Conservation (phyloP, 2,113 vertebrate species). For the Petrocephalus zakoni region DNA sequence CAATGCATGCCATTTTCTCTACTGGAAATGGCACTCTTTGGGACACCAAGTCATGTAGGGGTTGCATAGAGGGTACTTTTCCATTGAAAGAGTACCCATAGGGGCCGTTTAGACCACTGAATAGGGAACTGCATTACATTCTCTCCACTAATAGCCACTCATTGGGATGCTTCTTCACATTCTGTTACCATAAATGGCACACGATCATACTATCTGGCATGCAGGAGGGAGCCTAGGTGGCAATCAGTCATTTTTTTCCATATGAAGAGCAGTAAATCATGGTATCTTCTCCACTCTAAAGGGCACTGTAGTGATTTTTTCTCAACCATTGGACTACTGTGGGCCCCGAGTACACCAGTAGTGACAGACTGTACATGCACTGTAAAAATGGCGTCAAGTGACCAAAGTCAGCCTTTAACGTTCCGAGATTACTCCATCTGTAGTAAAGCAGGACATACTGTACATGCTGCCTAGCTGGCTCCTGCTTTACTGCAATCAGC, state of each 20-base stretch:
- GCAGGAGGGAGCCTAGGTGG: not conserved
- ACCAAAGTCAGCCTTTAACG: not conserved
- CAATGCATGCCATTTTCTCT: not conserved
- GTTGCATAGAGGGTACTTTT: not conserved
- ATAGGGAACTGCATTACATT: not conserved
- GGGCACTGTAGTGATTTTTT: not conserved
- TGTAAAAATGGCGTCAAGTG: not conserved
- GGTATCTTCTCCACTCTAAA: not conserved
- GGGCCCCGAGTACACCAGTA: not conserved
- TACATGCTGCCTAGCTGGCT: not conserved
- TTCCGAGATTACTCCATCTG: not conserved
- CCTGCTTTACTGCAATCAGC: not conserved
- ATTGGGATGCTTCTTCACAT: not conserved
- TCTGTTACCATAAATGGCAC: not conserved
- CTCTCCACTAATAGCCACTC: not conserved
- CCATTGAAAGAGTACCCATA: not conserved
- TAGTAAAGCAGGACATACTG: not conserved
- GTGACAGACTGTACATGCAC: not conserved
- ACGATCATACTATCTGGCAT: not conserved
- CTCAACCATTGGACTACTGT: not conserved
- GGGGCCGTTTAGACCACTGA: not conserved
- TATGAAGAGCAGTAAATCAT: not conserved
- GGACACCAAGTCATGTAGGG: too few relatives aligned
- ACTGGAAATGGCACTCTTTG: not conserved
- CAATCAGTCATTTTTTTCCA: not conserved